These are phyloP conservation scores for Sphenodon punctatus DNA, from an alignment of 2,797 vertebrate genomes.

Conservation along the genomic window DNA sequence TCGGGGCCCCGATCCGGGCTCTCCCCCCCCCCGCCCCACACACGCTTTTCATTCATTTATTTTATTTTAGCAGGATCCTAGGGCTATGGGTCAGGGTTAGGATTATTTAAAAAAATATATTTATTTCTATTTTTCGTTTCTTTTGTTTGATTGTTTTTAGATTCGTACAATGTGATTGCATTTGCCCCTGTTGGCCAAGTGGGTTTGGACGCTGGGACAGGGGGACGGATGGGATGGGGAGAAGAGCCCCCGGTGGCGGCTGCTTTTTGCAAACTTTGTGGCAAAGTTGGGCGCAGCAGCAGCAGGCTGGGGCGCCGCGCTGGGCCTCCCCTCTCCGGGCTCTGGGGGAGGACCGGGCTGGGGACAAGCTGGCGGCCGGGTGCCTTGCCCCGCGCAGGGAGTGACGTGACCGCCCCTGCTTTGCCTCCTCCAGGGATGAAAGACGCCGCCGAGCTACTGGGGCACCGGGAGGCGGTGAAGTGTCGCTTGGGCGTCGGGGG, in stretches of 20 bases:
- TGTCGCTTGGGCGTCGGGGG: conserved; percentile 91
- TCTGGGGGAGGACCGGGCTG: background rate
- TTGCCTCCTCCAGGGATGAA: conserved; percentile 91
- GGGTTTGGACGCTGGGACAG: background rate
- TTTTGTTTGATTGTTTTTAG: too few relatives aligned
- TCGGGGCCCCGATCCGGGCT: conserved; percentile 49
- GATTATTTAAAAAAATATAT: too few relatives aligned
- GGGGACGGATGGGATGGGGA: background rate
- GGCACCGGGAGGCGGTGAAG: conserved; percentile 95
- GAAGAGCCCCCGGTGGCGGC: background rate
- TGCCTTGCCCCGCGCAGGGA: background rate
- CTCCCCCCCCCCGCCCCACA: conserved; percentile 21
- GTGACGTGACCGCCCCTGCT: conserved; percentile 43
- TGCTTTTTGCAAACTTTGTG: background rate
- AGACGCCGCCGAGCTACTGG: conserved; percentile 94
- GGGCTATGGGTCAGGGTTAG: too few relatives aligned
- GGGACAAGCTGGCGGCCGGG: background rate
- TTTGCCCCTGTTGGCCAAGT: too few relatives aligned
- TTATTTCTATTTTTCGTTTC: too few relatives aligned
- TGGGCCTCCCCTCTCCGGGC: background rate
- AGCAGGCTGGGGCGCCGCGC: background rate
- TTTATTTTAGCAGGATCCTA: too few relatives aligned
- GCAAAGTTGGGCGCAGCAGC: background rate
- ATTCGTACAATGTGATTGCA: too few relatives aligned
- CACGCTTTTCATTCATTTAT: background rate